These are phyloP conservation scores for Myotis pilosus DNA, from an alignment of 2,797 vertebrate genomes.

Conservation along the genomic window DNA sequence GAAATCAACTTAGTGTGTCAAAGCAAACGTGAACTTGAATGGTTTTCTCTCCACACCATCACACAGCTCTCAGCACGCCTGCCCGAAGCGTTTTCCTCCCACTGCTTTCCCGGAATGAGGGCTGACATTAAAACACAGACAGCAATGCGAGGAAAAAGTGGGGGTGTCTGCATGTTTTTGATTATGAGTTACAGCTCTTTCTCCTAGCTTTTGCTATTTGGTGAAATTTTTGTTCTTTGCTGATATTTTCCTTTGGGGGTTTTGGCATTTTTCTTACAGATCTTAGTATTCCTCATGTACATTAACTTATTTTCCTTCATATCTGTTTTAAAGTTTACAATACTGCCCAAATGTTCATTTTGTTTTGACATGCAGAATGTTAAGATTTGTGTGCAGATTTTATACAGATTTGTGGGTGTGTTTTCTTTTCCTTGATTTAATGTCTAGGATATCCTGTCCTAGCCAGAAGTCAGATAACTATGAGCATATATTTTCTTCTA, in stretches of 20 bases:
- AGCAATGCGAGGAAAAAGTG: too few relatives aligned
- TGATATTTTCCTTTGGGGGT: neutral
- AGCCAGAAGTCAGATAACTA: neutral
- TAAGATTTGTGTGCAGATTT: neutral
- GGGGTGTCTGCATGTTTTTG: neutral
- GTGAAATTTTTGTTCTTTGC: neutral
- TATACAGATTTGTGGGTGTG: neutral
- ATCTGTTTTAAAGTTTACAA: neutral
- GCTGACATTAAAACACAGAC: accelerated
- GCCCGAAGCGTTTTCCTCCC: neutral
- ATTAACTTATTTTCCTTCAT: neutral
- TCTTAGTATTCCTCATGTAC: neutral
- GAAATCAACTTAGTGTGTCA: neutral
- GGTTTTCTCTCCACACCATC: neutral
- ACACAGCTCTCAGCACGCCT: neutral
- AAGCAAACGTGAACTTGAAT: neutral
- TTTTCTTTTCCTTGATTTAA: neutral
- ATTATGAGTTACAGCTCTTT: neutral
- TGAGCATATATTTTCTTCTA: neutral
- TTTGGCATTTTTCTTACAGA: neutral
- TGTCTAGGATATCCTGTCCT: neutral
- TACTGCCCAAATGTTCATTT: neutral
- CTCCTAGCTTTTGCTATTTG: neutral
- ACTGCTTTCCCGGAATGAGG: accelerated
- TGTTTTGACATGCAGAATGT: neutral